Evolutionary conservation across 2,113 vertebrate genomes (phyloP), one percentile per base, ranked within the genome.

Genomic region (Pungitius pungitius): DNA sequence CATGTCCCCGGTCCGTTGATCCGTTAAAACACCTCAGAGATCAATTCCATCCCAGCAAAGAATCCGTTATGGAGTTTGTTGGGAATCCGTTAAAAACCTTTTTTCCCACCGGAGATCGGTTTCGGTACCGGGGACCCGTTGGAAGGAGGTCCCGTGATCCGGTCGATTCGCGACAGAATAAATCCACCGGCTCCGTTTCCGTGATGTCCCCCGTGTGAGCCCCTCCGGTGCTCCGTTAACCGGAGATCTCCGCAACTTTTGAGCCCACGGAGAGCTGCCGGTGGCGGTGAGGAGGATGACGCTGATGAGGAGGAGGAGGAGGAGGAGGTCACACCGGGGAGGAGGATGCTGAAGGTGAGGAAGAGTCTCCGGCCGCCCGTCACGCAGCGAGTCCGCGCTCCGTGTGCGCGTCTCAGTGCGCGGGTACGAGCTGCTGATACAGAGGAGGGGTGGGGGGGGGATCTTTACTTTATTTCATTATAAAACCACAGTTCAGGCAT

Each of bases 201-300:
- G 42, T 35, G 39, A 51, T 61, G 55, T 8, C 0, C 49, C 51
- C 58, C 72, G 49, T 39, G 70, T 33, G 62, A 40, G 73, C 40
- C 69, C 60, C 78, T 71, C 64, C 81, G 78, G 80, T 59, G 70
- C 66, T 60, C 70, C 68, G 43, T 1, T 47, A 33, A 56, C 62
- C 74, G 59, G 81, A 35, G 77, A 62, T 69, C 71, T 84, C 64
- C 66, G 64, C 39, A 90, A 90, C 87, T 91, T 88, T 87, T 83
- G 24, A 62, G 42, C 59, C 70, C 70, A 1, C 35, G 49, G 60
- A 85, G 63, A 82, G 75, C 66, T 2, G 69, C 68, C 39, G 40
- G 40, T 66, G 69, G 2, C 40, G 69, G 2, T 7, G 63, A 8
- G 8, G 85, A 11, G 9, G 61, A 2, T 9, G 63, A 5, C 6